A percentile compares a stretch with the other conserved stretches of the same genome.
These are phyloP conservation scores for Papilio dardanus DNA, from an alignment of 1,140 invertebrate genomes.

Conservation along the genomic window DNA sequence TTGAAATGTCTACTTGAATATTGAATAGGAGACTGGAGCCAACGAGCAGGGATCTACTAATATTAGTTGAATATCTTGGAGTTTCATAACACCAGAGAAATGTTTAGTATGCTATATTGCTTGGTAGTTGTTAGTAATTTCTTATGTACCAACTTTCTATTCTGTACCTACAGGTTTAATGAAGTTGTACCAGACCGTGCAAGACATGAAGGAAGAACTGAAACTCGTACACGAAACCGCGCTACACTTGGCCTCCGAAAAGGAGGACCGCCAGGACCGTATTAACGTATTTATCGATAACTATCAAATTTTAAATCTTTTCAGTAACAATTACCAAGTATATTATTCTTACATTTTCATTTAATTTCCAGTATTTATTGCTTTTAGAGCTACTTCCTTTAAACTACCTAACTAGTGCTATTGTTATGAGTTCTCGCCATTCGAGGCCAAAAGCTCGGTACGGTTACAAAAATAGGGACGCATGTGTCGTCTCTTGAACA, in stretches of 20 bases:
- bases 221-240: slow-evolving; percentile 68
- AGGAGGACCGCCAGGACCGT: slow-evolving; percentile 66
- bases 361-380: neutral
- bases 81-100: neutral
- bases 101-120: no score
- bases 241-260: slow-evolving; percentile 66
- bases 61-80: neutral
- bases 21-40: neutral
- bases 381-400: neutral
- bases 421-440: neutral
- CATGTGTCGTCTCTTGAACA: neutral
- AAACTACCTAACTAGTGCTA: neutral
- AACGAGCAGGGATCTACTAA: neutral
- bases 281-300: slow-evolving; percentile 60
- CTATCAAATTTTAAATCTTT: neutral
- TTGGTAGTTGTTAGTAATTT: neutral
- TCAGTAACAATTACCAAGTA: no score
- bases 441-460: no score
- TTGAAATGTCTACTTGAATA: neutral
- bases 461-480: neutral
- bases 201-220: slow-evolving; percentile 71
- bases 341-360: neutral
- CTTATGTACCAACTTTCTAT: neutral
- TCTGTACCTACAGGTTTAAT: slow-evolving; percentile 55
- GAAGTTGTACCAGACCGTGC: slow-evolving; percentile 68